These are phyloP conservation scores for Drosophila nannoptera DNA, from an alignment of 1,140 invertebrate genomes.

Conservation along the genomic window DNA sequence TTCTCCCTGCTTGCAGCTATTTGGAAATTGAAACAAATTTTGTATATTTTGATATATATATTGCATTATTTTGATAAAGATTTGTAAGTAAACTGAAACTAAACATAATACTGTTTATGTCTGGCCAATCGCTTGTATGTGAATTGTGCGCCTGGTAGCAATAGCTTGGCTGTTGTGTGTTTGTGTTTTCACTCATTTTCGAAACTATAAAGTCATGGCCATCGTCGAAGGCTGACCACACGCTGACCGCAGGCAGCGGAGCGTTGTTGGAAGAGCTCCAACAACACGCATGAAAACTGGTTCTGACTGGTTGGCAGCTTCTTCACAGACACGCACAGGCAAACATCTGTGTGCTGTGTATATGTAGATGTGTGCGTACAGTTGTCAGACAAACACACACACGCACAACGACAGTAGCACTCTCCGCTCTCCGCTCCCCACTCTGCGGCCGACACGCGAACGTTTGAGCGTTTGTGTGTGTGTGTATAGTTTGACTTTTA, in stretches of 20 bases:
- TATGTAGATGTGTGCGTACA: constrained; percentile 4
- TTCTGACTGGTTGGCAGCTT: constrained; percentile 40
- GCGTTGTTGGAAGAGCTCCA: constrained; percentile 47
- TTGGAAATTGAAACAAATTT: too few species aligned
- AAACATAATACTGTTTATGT: too few species aligned
- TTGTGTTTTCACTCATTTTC: too few species aligned
- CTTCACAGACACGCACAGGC: constrained; percentile 40
- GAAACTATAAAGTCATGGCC: constrained; percentile 54
- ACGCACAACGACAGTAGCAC: background rate
- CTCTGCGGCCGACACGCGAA: background rate
- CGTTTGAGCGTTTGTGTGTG: background rate
- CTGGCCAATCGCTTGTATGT: too few species aligned
- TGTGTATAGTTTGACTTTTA: constrained; percentile 39
- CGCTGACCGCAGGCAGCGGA: constrained; percentile 43
- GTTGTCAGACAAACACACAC: background rate
- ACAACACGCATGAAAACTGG: constrained; percentile 36
- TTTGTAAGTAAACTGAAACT: too few species aligned
- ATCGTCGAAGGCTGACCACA: constrained; percentile 65
- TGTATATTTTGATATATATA: too few species aligned
- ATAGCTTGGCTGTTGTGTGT: too few species aligned
- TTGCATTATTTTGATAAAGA: too few species aligned
- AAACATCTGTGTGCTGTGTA: constrained; percentile 17
- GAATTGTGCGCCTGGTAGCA: constrained; percentile 54
- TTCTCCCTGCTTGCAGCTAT: too few species aligned
- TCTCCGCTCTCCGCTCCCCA: background rate